Conservation (phyloP, 2,888 invertebrate species). For the Pediacus dermestoides region DNA sequence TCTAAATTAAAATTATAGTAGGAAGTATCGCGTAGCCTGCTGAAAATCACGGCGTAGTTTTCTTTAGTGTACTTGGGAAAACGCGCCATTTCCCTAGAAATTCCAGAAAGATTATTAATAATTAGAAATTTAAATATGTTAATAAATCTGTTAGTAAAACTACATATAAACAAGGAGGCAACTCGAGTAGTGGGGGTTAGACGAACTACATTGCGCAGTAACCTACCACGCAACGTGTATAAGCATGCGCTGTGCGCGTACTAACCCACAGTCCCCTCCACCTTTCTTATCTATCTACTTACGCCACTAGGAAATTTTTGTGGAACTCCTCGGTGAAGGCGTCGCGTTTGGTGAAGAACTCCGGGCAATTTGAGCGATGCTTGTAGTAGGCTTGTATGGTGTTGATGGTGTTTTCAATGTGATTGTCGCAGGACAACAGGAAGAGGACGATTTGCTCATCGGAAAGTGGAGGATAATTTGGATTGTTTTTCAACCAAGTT, state of each 20-base stretch:
- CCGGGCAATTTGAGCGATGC: slow-evolving; percentile 57
- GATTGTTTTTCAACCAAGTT: slow-evolving; percentile 32
- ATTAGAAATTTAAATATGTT: slow-evolving; percentile 2
- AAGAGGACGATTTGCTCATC: slow-evolving; percentile 64
- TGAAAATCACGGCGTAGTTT: slow-evolving; percentile 27
- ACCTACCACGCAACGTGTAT: no score
- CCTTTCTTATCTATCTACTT: slow-evolving; percentile 43
- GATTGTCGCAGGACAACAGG: slow-evolving; percentile 62
- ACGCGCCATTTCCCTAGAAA: slow-evolving; percentile 30
- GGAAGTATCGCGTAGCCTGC: slow-evolving; percentile 30
- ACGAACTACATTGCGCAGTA: no score
- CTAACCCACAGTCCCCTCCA: no score
- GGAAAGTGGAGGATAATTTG: slow-evolving; percentile 43
- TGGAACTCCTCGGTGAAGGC: slow-evolving; percentile 45
- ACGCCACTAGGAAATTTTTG: slow-evolving; percentile 54
- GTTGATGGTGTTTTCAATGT: slow-evolving; percentile 56
- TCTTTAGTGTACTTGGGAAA: slow-evolving; percentile 34
- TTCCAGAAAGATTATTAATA: slow-evolving; percentile 12
- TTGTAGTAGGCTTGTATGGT: slow-evolving; percentile 64
- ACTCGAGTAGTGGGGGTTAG: no score
- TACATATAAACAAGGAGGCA: no score
- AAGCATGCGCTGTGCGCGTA: no score
- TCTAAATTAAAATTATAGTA: slow-evolving; percentile 35
- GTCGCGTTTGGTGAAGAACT: slow-evolving; percentile 61
- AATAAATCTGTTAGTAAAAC: no score